phyloP scores from a whole-genome alignment of 2,888 invertebrate genomes.

The Athalia cordata region DNA sequence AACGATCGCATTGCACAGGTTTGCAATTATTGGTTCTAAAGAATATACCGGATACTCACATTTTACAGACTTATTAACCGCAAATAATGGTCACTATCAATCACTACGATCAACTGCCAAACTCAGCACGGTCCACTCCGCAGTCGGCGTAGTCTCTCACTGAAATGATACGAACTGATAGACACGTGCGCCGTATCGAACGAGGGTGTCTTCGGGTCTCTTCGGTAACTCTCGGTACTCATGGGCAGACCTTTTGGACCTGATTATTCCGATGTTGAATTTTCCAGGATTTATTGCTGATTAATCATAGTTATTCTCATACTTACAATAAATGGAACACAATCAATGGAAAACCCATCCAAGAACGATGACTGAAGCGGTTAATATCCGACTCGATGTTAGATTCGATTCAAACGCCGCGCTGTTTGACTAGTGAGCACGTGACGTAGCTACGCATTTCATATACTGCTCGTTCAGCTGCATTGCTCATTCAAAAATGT shows the following conservation, averaged over 20 bases:
- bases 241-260: slow-evolving; percentile 10
- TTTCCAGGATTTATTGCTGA: background rate
- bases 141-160: slow-evolving; percentile 38
- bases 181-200: slow-evolving; percentile 44
- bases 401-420: too few relatives aligned
- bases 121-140: slow-evolving; percentile 32
- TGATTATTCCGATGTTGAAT: background rate
- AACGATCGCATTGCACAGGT: too few relatives aligned
- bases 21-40: too few relatives aligned
- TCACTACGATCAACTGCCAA: slow-evolving; percentile 21
- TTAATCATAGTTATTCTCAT: background rate
- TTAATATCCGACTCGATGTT: too few relatives aligned
- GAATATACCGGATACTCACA: slow-evolving; percentile 13
- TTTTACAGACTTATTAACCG: slow-evolving; percentile 6
- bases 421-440: too few relatives aligned
- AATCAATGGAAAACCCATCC: too few relatives aligned
- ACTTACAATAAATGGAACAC: background rate
- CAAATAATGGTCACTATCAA: slow-evolving; percentile 23
- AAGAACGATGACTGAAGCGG: too few relatives aligned
- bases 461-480: too few relatives aligned
- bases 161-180: slow-evolving; percentile 41
- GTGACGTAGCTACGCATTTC: too few relatives aligned
- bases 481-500: too few relatives aligned
- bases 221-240: slow-evolving; percentile 29
- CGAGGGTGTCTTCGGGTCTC: slow-evolving; percentile 40